phyloP scores from a whole-genome alignment of 2,888 invertebrate species.

The Protophormia terraenovae region DNA sequence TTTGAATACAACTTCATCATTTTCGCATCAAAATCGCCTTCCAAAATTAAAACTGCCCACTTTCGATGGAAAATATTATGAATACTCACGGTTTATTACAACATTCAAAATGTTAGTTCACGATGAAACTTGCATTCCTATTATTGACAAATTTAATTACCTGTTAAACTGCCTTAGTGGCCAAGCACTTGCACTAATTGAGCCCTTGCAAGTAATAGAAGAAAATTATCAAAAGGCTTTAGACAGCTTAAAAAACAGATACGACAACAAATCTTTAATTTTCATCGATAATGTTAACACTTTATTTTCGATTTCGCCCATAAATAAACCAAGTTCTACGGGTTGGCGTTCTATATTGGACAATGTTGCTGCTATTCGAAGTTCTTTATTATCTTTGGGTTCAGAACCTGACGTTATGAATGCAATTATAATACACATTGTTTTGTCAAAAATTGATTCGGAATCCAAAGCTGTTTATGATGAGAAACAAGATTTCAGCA shows the following conservation, averaged over 20 bases:
- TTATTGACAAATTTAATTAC: conserved; percentile 29
- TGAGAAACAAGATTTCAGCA: not conserved
- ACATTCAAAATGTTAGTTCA: not conserved
- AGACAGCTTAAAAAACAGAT: not conserved
- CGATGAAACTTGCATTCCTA: not conserved
- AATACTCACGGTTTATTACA: conserved; percentile 10
- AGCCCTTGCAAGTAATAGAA: conserved; percentile 21
- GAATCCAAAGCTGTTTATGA: not conserved
- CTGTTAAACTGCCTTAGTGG: conserved; percentile 20
- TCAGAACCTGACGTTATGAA: not conserved
- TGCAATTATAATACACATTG: not conserved
- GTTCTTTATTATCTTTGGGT: not conserved
- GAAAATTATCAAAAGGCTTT: conserved; percentile 34
- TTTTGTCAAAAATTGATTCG: not conserved
- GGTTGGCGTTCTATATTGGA: not conserved
- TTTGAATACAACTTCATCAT: not conserved
- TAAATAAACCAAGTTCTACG: not conserved
- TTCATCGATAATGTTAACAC: not conserved
- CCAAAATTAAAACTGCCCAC: conserved; percentile 6
- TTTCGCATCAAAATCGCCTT: conserved; percentile 7
- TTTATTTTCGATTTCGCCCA: not conserved
- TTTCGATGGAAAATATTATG: conserved; percentile 15
- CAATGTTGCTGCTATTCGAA: not conserved
- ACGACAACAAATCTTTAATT: conserved; percentile 15
- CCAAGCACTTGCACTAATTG: conserved; percentile 34